Evolutionary conservation across 2,113 vertebrate species (phyloP), one percentile per base, ranked within the genome.

Genomic region (Uria aalge): DNA sequence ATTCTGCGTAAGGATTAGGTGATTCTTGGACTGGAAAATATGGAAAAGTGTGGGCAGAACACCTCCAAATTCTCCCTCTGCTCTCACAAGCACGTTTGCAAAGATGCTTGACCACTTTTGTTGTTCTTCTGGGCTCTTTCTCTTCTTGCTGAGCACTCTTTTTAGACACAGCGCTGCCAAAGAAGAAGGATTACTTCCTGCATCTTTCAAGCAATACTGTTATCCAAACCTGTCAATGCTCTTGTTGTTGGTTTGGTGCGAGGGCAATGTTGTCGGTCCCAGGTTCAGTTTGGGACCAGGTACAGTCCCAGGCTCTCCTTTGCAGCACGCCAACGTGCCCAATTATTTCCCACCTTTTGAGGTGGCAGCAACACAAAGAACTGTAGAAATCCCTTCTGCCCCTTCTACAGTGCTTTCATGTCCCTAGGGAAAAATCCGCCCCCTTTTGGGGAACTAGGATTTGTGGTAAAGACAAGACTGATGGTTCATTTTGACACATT

Each of bases 341-440:
- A 26, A 10, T 47, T 74, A 38, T 85, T 82, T 71, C 50, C 30
- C n/a, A 69, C 22, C 15, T 89, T 80, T 16, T 22, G 45, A 91
- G 63, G n/a, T 80, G 53, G 59, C 57, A 91, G 43, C 50, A 48
- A 55, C 32, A 26, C 60, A 91, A 76, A 88, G 66, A 67, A 17
- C 41, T 62, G 26, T 13, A 76, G 59, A 81, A 95, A 92, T 66
- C 63, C 9, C 2, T 77, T 80, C 40, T 20, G 12, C 73, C 43
- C 17, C 14, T 69, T 74, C 59, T 45, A 36, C 24, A 48, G 24
- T 50, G 64, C 68, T 89, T 92, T 92, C 20, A 5, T 84, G n/a
- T 87, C 69, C n/a, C 64, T 50, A 48, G 87, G 41, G 73, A 71
- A 94, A 95, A 87, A 77, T 57, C 41, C 56, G 80, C 27, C 38